Conservation (phyloP, 2,797 vertebrate species). For the Myiotriccus ornatus region DNA sequence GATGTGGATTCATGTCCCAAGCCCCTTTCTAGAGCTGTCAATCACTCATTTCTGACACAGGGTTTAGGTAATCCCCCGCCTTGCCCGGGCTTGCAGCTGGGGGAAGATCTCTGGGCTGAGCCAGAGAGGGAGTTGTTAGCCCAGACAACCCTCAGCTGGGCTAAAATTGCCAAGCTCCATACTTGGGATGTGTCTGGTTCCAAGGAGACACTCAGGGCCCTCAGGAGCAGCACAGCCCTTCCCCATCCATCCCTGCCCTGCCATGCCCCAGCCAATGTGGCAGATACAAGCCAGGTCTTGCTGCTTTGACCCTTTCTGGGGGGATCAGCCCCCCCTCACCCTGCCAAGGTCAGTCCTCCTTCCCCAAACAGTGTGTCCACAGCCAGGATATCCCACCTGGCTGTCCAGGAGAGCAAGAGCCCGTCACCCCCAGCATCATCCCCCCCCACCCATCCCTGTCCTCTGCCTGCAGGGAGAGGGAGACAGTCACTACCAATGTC, state of each 20-base stretch:
- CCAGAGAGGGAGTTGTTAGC: neutral
- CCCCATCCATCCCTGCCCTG: neutral
- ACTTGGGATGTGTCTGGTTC: rapidly evolving
- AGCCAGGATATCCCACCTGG: neutral
- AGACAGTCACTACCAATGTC: neutral
- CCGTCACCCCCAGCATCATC: neutral
- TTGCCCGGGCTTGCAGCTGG: rapidly evolving
- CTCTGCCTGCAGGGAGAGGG: neutral
- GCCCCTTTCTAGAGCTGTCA: neutral
- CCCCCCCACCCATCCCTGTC: neutral
- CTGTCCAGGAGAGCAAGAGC: neutral
- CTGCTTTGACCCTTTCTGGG: rapidly evolving
- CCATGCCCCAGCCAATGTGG: neutral
- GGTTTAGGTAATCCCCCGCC: neutral
- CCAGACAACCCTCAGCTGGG: neutral
- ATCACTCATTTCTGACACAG: neutral
- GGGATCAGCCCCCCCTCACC: neutral
- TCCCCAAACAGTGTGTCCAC: neutral
- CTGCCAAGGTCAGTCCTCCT: neutral
- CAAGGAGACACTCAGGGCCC: slow-evolving; percentile 58
- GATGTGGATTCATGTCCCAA: neutral
- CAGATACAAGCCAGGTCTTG: neutral
- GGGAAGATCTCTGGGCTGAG: neutral
- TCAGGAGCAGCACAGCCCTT: slow-evolving; percentile 79
- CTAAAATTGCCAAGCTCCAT: neutral